phyloP scores from a whole-genome alignment of 2,888 invertebrate genomes.

The Drosophila putrida region DNA sequence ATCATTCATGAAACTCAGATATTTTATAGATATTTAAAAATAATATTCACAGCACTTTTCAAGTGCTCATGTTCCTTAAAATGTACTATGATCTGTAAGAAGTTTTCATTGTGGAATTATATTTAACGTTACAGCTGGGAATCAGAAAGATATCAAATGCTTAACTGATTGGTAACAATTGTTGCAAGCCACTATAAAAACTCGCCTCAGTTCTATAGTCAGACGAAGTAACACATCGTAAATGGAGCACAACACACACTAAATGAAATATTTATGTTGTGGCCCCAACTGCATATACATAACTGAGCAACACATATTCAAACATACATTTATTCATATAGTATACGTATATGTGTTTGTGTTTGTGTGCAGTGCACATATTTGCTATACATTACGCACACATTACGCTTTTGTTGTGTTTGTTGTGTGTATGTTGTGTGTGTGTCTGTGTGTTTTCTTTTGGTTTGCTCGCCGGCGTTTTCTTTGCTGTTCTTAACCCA shows the following conservation, averaged over 20 bases:
- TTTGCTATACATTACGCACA: constrained; percentile 78
- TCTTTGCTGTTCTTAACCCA: constrained; percentile 51
- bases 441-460: constrained; percentile 43
- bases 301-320: constrained; percentile 11
- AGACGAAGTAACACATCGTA: constrained; percentile 69
- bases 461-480: constrained; percentile 38
- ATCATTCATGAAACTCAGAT: background rate
- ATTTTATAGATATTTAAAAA: no score
- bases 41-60: no score
- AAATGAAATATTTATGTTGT: constrained; percentile 78
- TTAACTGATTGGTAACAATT: constrained; percentile 29
- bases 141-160: constrained; percentile 24
- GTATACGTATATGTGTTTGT: constrained; percentile 11
- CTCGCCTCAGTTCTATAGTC: constrained; percentile 44
- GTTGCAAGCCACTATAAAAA: constrained; percentile 38
- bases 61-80: no score
- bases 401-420: constrained; percentile 67
- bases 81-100: background rate
- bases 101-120: background rate
- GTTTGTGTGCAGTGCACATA: constrained; percentile 61
- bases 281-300: constrained; percentile 33
- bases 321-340: constrained; percentile 2
- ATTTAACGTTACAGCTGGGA: background rate
- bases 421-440: constrained; percentile 22
- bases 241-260: constrained; percentile 73